A percentile compares a stretch with the other conserved stretches of the same genome.
These are phyloP conservation scores for Rostratula benghalensis DNA, from an alignment of 2,113 vertebrate species.

Conservation along the genomic window DNA sequence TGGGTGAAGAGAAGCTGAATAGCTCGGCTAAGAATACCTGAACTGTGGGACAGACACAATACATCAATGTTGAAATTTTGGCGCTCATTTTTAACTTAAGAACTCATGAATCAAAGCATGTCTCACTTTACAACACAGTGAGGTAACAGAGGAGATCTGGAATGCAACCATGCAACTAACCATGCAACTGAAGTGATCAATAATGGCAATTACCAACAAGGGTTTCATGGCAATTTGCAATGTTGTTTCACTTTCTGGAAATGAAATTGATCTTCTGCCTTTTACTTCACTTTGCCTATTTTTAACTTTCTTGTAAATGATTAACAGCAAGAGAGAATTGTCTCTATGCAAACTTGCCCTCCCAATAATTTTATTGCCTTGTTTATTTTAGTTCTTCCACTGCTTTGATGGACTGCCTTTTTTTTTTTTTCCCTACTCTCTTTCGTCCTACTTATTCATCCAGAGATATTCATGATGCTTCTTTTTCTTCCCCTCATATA, in stretches of 20 bases:
- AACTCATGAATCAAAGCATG: slow-evolving; percentile 27
- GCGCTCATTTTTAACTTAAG: slow-evolving; percentile 43
- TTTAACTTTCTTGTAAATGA: slow-evolving; percentile 12
- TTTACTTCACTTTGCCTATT: slow-evolving; percentile 40
- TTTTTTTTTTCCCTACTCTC: neutral
- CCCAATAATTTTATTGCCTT: neutral
- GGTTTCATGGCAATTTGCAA: slow-evolving; percentile 56
- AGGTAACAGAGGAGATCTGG: neutral
- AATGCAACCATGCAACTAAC: neutral
- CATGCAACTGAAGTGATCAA: slow-evolving; percentile 25
- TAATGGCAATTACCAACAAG: slow-evolving; percentile 62
- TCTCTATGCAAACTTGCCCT: neutral
- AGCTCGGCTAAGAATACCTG: neutral
- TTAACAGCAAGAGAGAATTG: neutral
- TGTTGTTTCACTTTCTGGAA: slow-evolving; percentile 64
- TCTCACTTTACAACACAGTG: neutral
- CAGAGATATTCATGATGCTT: neutral
- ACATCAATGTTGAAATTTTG: neutral
- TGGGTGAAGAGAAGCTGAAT: neutral
- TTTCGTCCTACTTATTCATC: neutral
- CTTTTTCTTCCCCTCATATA: neutral
- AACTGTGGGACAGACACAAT: neutral
- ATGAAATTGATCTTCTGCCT: slow-evolving; percentile 17
- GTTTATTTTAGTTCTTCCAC: neutral
- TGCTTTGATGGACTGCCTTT: neutral